Evolutionary conservation across 2,797 vertebrate species (phyloP), one percentile per base, ranked within the genome.

Genomic region (Tadarida brasiliensis): DNA sequence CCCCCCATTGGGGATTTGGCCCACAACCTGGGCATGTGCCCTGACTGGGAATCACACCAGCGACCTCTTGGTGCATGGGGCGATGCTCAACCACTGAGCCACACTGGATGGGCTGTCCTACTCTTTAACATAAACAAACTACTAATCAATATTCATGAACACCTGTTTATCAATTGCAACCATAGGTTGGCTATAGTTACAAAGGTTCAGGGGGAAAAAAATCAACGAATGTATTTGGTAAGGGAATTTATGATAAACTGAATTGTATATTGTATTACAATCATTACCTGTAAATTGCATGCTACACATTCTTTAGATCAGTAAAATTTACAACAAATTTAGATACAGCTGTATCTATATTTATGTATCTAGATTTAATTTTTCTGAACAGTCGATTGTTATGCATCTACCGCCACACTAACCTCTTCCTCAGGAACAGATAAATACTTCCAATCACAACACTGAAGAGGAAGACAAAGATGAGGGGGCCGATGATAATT

Each of bases 401-500:
- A 14, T 11, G 49, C 56, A 4, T 39, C 16, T 5, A 56, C 16
- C 15, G 1, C 20, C 0, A 0, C 20, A 96, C 99, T 94, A 96
- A 99, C 99, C 99, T 99, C 97, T 99, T 99, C 96, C 99, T 99
- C 96, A 99, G 97, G 61, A 99, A 97, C 3, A 99, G 90, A 20
- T 99, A 99, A 95, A 98, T 98, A 57, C 98, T 98, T 51, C 98
- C 98, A 87, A 99, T 99, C 93, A 99, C 98, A 8, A 99, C 96
- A 49, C 99, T 97, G 96, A 99, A 98, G 96, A 99, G 95, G 96
- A 99, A 97, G 94, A 99, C 98, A 96, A 99, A 99, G 97, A 99
- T 98, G 91, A 99, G 98, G 0, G 99, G 99, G 20, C 99, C 99
- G 3, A 99, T 99, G 96, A 99, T 99, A 65, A 99, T 99, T 97